Evolutionary conservation across 2,888 invertebrate species (phyloP), one percentile per base, ranked within the genome.

Genomic region (Odontothrips loti): DNA sequence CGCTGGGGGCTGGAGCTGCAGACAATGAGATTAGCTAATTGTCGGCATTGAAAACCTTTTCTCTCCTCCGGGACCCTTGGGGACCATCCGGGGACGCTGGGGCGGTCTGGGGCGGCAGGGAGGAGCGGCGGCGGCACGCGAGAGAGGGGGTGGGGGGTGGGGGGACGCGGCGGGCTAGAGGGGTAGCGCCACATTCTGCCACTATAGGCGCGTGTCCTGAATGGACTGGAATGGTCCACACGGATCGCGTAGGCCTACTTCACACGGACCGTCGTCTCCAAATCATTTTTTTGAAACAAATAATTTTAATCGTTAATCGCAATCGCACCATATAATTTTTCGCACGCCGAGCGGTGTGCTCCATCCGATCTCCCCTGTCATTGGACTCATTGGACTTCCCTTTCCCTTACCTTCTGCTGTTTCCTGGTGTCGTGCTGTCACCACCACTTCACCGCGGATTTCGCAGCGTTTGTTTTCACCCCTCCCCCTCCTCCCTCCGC

Each of bases 1-100:
- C n/a, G n/a, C n/a, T 43, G 58, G 10, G n/a, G 58, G 58, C 20
- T 10, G 58, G 58, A 10, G 27, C n/a, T 23, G 68, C 23, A 27
- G 68, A 75, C 68, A 75, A 75, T 75, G 68, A 27, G 68, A 75
- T 75, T 75, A 75, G 68, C 68, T 75, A 75, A 75, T 75, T 75
- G 68, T 27, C 68, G 68, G 23, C 68, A 75, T 75, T 75, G 68
- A 75, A 75, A 75, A 27, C 68, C 68, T 75, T 75, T 27, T 75
- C 68, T 27, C 68, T 75, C 68, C 68, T 75, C 68, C 27, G 68
- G 68, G 68, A 75, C 68, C 23, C 27, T 27, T 10, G 27, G 68
- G 23, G 58, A 17, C 58, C 15, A 1, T 20, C 68, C n/a, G 68
- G 68, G 51, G 15, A 20, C 6, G 51, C 6, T 3, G 9, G 58